Conservation (phyloP, 2,113 vertebrate genomes). For the Podarcis cretensis region DNA sequence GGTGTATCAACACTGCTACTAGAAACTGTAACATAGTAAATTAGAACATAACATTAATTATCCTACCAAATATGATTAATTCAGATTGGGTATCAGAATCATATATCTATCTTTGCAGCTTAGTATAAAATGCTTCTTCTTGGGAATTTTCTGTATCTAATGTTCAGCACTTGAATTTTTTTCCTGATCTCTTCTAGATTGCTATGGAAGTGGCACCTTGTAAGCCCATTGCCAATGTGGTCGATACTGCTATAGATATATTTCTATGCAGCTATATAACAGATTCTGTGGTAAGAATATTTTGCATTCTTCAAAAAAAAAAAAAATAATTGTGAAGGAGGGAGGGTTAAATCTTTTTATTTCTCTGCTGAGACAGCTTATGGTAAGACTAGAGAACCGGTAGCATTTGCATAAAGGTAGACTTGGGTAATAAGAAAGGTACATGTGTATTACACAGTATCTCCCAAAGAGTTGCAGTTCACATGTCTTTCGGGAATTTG, state of each 20-base stretch:
- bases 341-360: neutral
- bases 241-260: constrained; percentile 88
- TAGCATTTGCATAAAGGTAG: neutral
- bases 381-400: neutral
- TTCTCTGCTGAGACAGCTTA: neutral
- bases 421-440: neutral
- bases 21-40: neutral
- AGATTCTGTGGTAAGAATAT: constrained; percentile 88
- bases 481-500: neutral
- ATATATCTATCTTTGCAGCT: neutral
- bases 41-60: neutral
- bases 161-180: neutral
- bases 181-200: constrained; percentile 75
- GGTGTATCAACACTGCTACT: too few relatives aligned
- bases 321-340: neutral
- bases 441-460: neutral
- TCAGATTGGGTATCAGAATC: neutral
- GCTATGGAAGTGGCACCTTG: constrained; percentile 87
- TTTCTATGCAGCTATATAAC: constrained; percentile 87
- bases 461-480: neutral
- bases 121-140: neutral
- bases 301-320: constrained; percentile 30
- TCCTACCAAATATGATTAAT: neutral
- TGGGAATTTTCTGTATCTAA: neutral
- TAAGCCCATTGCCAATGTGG: constrained; percentile 90